Conservation (phyloP, 23 tunicate species). For the Phallusia fumigata region DNA sequence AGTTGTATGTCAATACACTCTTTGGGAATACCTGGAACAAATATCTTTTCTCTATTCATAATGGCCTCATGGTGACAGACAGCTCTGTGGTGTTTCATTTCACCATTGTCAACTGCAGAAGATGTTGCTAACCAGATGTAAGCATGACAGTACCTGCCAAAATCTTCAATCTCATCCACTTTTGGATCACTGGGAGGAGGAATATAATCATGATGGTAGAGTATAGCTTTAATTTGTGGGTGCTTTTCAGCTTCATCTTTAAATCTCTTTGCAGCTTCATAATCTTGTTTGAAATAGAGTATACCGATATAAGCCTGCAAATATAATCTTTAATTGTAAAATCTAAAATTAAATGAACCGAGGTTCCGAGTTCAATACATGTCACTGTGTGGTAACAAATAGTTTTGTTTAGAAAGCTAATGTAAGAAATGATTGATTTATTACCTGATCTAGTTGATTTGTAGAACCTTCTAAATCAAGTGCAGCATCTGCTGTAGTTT, state of each 20-base stretch:
- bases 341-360: not conserved
- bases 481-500: not conserved
- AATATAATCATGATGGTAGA: not conserved
- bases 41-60: not conserved
- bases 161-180: not conserved
- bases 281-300: not conserved
- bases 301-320: not conserved
- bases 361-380: not conserved
- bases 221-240: not conserved
- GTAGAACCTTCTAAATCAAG: not conserved
- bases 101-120: not conserved
- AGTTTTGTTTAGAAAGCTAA: no score
- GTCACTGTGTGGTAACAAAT: not conserved
- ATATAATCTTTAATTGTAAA: not conserved
- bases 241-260: not conserved
- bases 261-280: not conserved
- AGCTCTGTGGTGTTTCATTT: not conserved
- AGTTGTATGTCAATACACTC: not conserved
- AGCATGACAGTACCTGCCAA: not conserved
- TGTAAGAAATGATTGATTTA: no score
- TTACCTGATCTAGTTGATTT: no score
- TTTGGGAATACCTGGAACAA: not conserved
- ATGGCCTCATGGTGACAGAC: not conserved
- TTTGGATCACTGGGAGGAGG: not conserved
- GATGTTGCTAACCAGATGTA: not conserved